Base-by-base conservation (phyloP, 2,797 vertebrate species). In the Sebastes variabilis region DNA sequence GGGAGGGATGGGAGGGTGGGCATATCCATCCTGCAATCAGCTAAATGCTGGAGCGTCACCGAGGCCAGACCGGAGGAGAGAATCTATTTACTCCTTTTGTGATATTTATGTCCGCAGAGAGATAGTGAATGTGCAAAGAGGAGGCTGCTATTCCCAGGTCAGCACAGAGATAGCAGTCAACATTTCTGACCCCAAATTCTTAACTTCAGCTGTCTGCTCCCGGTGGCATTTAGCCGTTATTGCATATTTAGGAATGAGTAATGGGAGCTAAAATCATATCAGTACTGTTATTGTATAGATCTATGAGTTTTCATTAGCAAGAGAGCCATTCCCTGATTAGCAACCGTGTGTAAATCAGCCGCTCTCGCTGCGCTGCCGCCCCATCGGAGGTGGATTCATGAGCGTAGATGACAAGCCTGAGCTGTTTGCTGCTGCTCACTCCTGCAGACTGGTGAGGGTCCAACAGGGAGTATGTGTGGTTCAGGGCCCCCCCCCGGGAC, bases 271-370 rank as follows among this genome's bases (percentile, higher is more conserved):
- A 91, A 94, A 88, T 88, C 83, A 94, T 89, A 90, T 89, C 87
- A 81, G 83, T 79, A 76, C 83, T 78, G 87, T 91, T 92, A 88
- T 82, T 86, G 87, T 90, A 94, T 91, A 92, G 94, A 94, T 96
- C 93, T 95, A 94, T 94, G 93, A 85, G 88, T 94, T 96, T 96
- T 96, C 95, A 96, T 96, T 96, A 95, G 92, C 94, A 95, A 90
- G 94, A 96, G 94, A 96, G 95, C 95, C 94, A 94, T 95, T 96
- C 88, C 81, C 83, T 95, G 91, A 96, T 95, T 94, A 95, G 92
- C 83, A 88, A 80, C 88, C 77, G 91, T 80, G 92, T 93, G 92
- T 96, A 96, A 96, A 96, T 96, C 95, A 95, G 90, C 80, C 67
- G 77, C 82, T 84, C 79, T 79, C 5, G 27, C 84, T 34, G 81